Base-by-base conservation (phyloP, 2,888 invertebrate genomes). In the Pomacea canaliculata region DNA sequence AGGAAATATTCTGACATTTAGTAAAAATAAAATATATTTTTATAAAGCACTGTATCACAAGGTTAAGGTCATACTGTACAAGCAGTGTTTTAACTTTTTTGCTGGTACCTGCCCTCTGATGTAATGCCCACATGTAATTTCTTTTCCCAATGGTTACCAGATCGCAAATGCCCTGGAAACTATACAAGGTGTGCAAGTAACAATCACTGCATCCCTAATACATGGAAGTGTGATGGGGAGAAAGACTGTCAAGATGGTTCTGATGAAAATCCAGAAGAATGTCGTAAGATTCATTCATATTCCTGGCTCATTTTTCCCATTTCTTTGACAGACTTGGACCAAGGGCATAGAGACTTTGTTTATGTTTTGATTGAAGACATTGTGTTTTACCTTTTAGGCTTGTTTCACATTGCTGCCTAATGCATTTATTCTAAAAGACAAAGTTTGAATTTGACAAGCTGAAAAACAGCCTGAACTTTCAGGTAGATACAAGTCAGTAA, bases 241-340 rank as follows among this genome's bases (percentile, higher is more conserved):
- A 91, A 92, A 75, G 96, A 96, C 91, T 96, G 96, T 90, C 92
- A 93, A 7, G 96, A 96, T 91, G 95, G 94, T 1, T 94, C 94
- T 0, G 96, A 96, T 91, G 96, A 97, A 92, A 92, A 93, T 82
- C 49, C 63, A 63, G 63, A 56, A 56, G 51, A 63, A 23, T 75
- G 75, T 72, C 70, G 75, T 72, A 68, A 71, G 78, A 65, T 51
- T 46, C 48, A 9, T 8, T 9, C 9, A 9, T 13, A 5, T 27
- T 49, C 7, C 48, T 37, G 51, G 46, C 12, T 10, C 10, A 56
- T 51, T 23, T 23, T n/a, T 69, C 46, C 19, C 23, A 8, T 23
- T 23, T 23, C 46, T 48, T 48, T 71, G 16, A 65, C 79, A 79
- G 69, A 13, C 70, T 68, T 46, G 72, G 71, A 37, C 37, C 23